phyloP scores from a whole-genome alignment of 1,140 invertebrate species.

The Calosoma granatense region DNA sequence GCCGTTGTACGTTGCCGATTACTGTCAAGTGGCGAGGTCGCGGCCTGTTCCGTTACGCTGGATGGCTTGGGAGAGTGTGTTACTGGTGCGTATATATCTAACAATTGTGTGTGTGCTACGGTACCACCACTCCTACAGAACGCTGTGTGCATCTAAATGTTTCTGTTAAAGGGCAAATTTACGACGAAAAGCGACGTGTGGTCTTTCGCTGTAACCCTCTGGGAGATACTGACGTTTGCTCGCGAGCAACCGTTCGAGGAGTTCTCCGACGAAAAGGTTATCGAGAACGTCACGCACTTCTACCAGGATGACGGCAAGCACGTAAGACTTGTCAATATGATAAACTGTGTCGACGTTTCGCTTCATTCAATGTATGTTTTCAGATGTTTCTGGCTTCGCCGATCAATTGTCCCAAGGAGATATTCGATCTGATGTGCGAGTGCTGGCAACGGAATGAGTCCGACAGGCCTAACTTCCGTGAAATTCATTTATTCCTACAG shows the following conservation, averaged over 20 bases:
- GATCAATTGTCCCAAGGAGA: conserved; percentile 68
- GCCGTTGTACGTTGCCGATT: conserved; percentile 57
- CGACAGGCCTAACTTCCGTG: conserved; percentile 72
- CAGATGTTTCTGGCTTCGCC: conserved; percentile 63
- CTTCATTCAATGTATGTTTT: conserved; percentile 10
- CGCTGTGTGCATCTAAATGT: conserved; percentile 10
- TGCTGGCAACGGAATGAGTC: conserved; percentile 76
- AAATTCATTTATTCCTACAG: conserved; percentile 80
- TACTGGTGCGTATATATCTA: conserved; percentile 44
- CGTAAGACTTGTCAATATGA: conserved; percentile 35
- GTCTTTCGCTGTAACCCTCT: conserved; percentile 81
- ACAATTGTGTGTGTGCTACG: conserved; percentile 12
- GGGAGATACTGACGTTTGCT: conserved; percentile 82
- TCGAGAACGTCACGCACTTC: conserved; percentile 64
- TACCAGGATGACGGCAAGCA: conserved; percentile 54
- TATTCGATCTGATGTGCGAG: conserved; percentile 82
- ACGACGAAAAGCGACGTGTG: conserved; percentile 80
- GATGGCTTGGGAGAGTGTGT: conserved; percentile 62
- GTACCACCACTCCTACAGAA: neutral
- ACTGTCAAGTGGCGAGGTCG: conserved; percentile 52
- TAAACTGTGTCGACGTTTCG: conserved; percentile 1
- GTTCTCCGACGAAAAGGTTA: conserved; percentile 64
- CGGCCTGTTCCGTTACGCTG: conserved; percentile 46
- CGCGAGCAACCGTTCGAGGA: conserved; percentile 73
- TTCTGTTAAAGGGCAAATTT: conserved; percentile 58